phyloP scores from a whole-genome alignment of 2,797 vertebrate genomes.

The Pangasius larnaudii region DNA sequence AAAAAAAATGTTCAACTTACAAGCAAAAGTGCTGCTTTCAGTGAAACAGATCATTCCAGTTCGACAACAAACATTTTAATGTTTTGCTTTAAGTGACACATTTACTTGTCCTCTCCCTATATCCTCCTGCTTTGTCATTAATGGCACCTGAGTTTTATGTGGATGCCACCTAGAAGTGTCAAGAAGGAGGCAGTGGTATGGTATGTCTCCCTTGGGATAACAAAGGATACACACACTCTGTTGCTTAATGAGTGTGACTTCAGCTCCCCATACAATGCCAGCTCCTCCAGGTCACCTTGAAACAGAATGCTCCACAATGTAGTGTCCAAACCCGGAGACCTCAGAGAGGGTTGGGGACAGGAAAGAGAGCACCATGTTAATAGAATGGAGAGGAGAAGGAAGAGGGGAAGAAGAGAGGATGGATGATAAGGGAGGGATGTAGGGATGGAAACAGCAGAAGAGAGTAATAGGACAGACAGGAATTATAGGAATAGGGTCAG shows the following conservation, averaged over 20 bases:
- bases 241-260: slow-evolving; percentile 46
- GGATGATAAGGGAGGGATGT: slow-evolving; percentile 35
- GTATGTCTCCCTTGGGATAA: slow-evolving; percentile 32
- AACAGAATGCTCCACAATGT: slow-evolving; percentile 24
- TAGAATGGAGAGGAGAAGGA: slow-evolving; percentile 42
- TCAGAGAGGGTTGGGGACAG: neutral
- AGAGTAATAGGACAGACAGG: neutral
- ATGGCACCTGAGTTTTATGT: slow-evolving; percentile 7
- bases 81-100: neutral
- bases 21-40: neutral
- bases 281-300: slow-evolving; percentile 51
- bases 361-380: slow-evolving; percentile 13
- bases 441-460: slow-evolving; percentile 28
- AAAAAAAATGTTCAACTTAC: neutral
- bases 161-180: slow-evolving; percentile 26
- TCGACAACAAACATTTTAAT: neutral
- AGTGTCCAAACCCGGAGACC: slow-evolving; percentile 21
- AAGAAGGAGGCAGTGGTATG: slow-evolving; percentile 18
- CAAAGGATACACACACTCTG: slow-evolving; percentile 27
- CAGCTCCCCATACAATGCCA: slow-evolving; percentile 38
- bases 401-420: slow-evolving; percentile 50
- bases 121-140: neutral
- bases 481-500: neutral
- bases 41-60: neutral
- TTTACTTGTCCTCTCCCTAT: neutral